These are phyloP conservation scores for Enteromius viviparus DNA, from an alignment of 2,797 vertebrate species.

Conservation along the genomic window DNA sequence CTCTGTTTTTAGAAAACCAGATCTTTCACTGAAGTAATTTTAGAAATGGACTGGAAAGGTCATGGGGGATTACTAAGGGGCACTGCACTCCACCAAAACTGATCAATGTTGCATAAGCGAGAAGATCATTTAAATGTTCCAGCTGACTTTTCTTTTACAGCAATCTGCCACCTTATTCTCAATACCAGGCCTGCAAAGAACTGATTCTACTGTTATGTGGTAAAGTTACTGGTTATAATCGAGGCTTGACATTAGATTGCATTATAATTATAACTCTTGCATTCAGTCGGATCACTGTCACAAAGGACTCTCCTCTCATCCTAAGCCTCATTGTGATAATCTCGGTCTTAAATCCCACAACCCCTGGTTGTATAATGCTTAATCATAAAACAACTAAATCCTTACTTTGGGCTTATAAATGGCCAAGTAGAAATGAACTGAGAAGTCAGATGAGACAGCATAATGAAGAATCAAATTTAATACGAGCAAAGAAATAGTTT, in stretches of 20 bases:
- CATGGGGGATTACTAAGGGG: constrained; percentile 16
- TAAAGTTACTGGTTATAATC: background rate
- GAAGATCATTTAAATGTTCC: background rate
- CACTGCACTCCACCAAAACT: constrained; percentile 39
- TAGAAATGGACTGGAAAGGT: constrained; percentile 29
- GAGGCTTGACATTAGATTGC: background rate
- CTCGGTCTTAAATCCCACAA: constrained; percentile 43
- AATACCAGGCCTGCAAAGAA: background rate
- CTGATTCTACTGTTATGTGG: background rate
- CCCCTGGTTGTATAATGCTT: constrained; percentile 46
- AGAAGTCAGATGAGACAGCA: background rate
- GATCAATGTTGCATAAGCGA: constrained; percentile 39
- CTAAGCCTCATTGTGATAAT: constrained; percentile 41
- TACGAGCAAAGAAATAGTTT: background rate
- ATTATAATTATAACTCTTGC: constrained; percentile 6
- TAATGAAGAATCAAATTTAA: background rate
- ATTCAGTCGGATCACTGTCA: background rate
- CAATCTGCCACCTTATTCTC: background rate
- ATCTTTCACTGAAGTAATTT: constrained; percentile 27
- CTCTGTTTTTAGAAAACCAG: constrained; percentile 9
- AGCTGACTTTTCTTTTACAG: constrained; percentile 5
- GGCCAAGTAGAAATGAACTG: constrained; percentile 5
- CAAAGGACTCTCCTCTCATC: constrained; percentile 7
- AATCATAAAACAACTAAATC: constrained; percentile 42
- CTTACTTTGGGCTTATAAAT: constrained; percentile 32